phyloP scores from a whole-genome alignment of 1,140 invertebrate genomes.

The Listronotus bonariensis region DNA sequence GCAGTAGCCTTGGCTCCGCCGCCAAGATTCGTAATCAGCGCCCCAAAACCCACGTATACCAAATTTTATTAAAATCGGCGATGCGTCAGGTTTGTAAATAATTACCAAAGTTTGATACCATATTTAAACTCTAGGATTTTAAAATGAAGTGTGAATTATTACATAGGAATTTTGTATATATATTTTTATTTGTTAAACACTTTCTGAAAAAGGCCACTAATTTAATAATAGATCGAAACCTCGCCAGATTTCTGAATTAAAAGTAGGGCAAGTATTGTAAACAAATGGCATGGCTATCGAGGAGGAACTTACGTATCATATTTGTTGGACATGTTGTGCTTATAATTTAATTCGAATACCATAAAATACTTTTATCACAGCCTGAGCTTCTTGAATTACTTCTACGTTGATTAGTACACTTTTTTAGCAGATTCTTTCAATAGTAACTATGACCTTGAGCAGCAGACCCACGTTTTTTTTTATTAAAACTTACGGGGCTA shows the following conservation, averaged over 20 bases:
- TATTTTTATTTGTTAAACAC: too few species aligned
- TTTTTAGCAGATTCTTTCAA: slow-evolving; percentile 15
- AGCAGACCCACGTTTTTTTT: slow-evolving; percentile 26
- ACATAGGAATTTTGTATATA: too few species aligned
- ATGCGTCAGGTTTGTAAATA: too few species aligned
- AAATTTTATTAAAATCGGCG: too few species aligned
- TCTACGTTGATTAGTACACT: slow-evolving; percentile 5
- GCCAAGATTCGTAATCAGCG: too few species aligned
- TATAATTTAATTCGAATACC: slow-evolving; percentile 42
- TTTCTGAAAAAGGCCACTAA: too few species aligned
- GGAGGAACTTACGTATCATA: slow-evolving; percentile 63
- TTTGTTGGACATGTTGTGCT: slow-evolving; percentile 65
- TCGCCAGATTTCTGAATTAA: not conserved
- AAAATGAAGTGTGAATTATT: too few species aligned
- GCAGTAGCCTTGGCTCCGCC: too few species aligned
- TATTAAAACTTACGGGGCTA: not conserved
- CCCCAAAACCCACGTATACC: too few species aligned
- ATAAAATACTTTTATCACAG: slow-evolving; percentile 49
- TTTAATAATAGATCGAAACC: not conserved
- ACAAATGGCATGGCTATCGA: slow-evolving; percentile 1
- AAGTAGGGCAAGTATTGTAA: slow-evolving; percentile 21
- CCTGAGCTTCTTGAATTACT: slow-evolving; percentile 27
- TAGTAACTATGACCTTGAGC: slow-evolving; percentile 29
- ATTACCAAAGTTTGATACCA: too few species aligned
- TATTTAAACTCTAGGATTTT: too few species aligned